Conservation (phyloP, 2,888 invertebrate genomes). For the Drosophila conformis region DNA sequence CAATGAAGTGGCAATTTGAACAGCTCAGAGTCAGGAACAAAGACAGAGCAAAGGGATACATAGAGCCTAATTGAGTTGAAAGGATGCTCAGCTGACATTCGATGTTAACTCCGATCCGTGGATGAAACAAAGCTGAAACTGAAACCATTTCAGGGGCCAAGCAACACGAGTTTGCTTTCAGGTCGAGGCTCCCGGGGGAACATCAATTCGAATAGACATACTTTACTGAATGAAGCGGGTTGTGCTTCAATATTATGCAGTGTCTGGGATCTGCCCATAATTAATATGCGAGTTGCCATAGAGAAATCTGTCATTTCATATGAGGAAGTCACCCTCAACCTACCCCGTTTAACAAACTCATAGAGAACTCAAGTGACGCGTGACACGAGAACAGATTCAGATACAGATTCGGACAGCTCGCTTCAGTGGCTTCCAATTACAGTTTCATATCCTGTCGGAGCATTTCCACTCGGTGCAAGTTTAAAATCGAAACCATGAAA, state of each 20-base stretch:
- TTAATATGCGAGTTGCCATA: constrained; percentile 69
- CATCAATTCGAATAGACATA: constrained; percentile 36
- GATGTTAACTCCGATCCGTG: constrained; percentile 6
- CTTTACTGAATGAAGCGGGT: constrained; percentile 21
- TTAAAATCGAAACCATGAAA: constrained; percentile 44
- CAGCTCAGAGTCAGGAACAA: neutral
- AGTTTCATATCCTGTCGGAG: constrained; percentile 54
- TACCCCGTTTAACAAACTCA: constrained; percentile 19
- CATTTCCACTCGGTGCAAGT: constrained; percentile 36
- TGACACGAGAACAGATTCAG: constrained; percentile 19
- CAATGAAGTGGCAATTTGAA: constrained; percentile 48
- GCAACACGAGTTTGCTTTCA: constrained; percentile 42
- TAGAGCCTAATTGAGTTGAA: constrained; percentile 34
- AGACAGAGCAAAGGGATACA: constrained; percentile 44
- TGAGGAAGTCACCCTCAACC: constrained; percentile 23
- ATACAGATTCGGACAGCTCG: constrained; percentile 39
- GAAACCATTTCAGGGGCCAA: constrained; percentile 9
- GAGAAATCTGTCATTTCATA: constrained; percentile 49
- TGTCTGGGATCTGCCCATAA: constrained; percentile 47
- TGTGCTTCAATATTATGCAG: constrained; percentile 36
- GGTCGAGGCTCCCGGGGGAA: constrained; percentile 46
- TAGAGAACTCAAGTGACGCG: constrained; percentile 17
- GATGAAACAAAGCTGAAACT: constrained; percentile 35
- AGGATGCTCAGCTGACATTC: constrained; percentile 5
- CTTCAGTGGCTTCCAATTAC: constrained; percentile 64